Base-by-base conservation (phyloP, 2,888 invertebrate species). In the Athalia circularis region DNA sequence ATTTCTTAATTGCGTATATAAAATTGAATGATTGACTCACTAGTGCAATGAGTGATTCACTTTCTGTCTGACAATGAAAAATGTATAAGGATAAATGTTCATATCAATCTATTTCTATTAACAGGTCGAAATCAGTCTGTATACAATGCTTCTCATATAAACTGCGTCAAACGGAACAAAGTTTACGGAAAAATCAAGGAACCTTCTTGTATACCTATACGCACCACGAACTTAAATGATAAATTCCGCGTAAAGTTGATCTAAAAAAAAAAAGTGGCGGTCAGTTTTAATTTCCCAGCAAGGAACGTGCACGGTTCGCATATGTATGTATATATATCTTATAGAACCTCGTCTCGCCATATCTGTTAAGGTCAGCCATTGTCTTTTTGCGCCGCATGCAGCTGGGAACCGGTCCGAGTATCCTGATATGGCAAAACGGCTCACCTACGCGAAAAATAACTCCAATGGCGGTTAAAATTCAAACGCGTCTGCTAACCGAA, bases 281-380 rank as follows among this genome's bases (percentile, higher is more conserved):
- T 72, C 72, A 57, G 57, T 72, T 72, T 72, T 72, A 72, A 72
- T 72, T 52, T 68, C 72, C 59, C 47, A 3, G 47, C 59, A 8
- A 7, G 8, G 54, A 68, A 68, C 57, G 59, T 59, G 59, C 59
- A 59, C 52, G 72, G 57, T 9, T 52, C 59, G 72, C 59, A 72
- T 72, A 54, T 43, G n/a, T 48, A 6, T 59, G n/a, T 64, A 64
- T 64, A 64, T 64, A 11, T 11, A 68, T 48, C n/a, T 9, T 13
- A 59, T 2, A 85, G 85, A 84, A 86, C 86, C 86, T 85, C 83
- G 86, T 86, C 86, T 86, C 85, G 81, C 87, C 87, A 87, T 87
- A 87, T 87, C 83, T 82, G 87, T 80, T 86, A 87, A 87, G 87
- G 87, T 87, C 87, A 82, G 61, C 84, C 82, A 86, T 87, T 86